These are phyloP conservation scores for Pyrrhia umbra DNA, from an alignment of 2,888 invertebrate genomes.

Conservation along the genomic window DNA sequence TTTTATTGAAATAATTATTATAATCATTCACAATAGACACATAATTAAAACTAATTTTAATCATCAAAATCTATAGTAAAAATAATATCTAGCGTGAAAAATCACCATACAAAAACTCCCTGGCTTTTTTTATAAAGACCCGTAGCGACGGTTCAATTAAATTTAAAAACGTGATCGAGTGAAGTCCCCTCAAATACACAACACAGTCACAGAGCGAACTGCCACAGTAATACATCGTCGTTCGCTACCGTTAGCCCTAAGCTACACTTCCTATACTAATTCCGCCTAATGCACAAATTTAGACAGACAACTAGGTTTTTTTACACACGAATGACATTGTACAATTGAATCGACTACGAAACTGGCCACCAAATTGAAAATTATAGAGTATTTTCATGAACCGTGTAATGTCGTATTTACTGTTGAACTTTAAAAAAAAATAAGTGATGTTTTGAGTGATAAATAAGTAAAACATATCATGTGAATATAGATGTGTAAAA, in stretches of 20 bases:
- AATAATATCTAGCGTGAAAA: not conserved
- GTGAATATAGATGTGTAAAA: constrained; percentile 26
- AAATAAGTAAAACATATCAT: constrained; percentile 30
- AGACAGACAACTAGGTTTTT: constrained; percentile 74
- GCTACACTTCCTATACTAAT: constrained; percentile 71
- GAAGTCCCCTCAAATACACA: constrained; percentile 54
- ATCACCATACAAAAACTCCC: not conserved
- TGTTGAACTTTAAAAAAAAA: constrained; percentile 30
- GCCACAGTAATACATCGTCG: constrained; percentile 34
- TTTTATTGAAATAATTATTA: no score
- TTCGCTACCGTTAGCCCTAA: constrained; percentile 71
- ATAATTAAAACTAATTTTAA: not conserved
- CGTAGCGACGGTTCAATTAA: not conserved
- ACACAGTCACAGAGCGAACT: constrained; percentile 52
- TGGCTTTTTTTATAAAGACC: not conserved
- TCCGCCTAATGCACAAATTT: constrained; percentile 75
- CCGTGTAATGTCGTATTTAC: constrained; percentile 25
- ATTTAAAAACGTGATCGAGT: constrained; percentile 24
- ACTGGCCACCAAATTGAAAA: constrained; percentile 80
- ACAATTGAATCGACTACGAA: constrained; percentile 73
- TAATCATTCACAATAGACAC: not conserved
- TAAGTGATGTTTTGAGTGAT: constrained; percentile 33
- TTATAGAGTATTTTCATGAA: constrained; percentile 62
- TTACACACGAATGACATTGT: constrained; percentile 78
- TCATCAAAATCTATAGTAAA: not conserved